Conservation (phyloP, 64 coral and sea anemone species). For the Cladopsammia gracilis region DNA sequence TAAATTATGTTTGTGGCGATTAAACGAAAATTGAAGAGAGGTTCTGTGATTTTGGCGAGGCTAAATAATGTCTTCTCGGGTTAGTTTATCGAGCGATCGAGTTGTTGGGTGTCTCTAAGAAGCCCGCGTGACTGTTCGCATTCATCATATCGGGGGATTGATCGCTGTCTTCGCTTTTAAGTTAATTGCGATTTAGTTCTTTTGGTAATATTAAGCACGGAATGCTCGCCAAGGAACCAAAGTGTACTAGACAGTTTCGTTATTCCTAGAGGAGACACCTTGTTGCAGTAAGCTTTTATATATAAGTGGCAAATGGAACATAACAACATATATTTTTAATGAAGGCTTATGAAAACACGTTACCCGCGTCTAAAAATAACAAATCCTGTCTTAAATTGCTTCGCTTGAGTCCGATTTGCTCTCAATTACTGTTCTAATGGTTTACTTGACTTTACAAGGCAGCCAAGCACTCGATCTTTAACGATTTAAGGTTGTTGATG, state of each 20-base stretch:
- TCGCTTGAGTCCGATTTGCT: background rate
- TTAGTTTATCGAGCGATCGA: background rate
- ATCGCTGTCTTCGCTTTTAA: slow-evolving; percentile 10
- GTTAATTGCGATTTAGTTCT: background rate
- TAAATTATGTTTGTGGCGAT: background rate
- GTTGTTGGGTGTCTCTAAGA: background rate
- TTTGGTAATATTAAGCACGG: background rate
- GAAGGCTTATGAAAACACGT: slow-evolving; percentile 40
- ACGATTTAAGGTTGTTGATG: background rate
- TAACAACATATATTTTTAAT: slow-evolving; percentile 62
- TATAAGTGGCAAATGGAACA: background rate
- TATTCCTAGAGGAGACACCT: background rate
- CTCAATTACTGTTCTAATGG: background rate
- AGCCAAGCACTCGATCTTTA: background rate
- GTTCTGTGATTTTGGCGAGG: background rate
- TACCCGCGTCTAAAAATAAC: slow-evolving; percentile 52
- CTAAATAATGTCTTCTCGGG: background rate
- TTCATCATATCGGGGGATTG: background rate
- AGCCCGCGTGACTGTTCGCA: slow-evolving; percentile 4
- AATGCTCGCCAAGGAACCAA: background rate
- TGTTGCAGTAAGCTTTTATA: background rate
- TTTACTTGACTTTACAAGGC: background rate
- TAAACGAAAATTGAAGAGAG: background rate
- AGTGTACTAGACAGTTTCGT: background rate
- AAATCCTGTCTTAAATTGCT: slow-evolving; percentile 12